These are phyloP conservation scores for Clarias fuscus DNA, from an alignment of 2,797 vertebrate genomes.

Conservation along the genomic window DNA sequence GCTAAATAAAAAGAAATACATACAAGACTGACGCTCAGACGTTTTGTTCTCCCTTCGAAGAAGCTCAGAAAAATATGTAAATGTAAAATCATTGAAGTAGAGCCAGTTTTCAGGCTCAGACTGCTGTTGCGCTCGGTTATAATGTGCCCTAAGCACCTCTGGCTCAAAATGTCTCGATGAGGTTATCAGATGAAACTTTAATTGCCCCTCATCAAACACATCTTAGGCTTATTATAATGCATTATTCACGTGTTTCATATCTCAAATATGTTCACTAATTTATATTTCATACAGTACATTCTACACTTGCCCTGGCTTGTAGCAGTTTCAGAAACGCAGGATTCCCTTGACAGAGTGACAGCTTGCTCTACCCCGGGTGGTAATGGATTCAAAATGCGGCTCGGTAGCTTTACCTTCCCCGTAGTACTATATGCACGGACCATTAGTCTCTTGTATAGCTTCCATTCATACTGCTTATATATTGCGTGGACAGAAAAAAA, in stretches of 20 bases:
- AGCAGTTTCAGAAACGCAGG: conserved; percentile 47
- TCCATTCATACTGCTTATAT: background rate
- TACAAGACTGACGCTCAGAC: background rate
- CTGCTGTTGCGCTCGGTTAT: conserved; percentile 45
- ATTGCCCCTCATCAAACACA: conserved; percentile 49
- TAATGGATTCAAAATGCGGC: conserved; percentile 66
- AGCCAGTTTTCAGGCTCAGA: conserved; percentile 20
- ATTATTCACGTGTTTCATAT: conserved; percentile 49
- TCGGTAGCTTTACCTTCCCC: conserved; percentile 48
- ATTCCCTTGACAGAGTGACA: conserved; percentile 60
- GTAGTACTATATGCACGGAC: background rate
- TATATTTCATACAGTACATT: conserved; percentile 65
- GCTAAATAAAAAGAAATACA: background rate
- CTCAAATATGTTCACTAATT: conserved; percentile 45
- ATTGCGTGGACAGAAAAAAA: background rate
- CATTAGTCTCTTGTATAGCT: conserved; percentile 2
- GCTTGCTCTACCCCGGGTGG: conserved; percentile 66
- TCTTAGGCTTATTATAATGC: conserved; percentile 37
- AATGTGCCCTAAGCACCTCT: conserved; percentile 42
- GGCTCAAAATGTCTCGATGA: conserved; percentile 42
- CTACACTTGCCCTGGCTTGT: conserved; percentile 58
- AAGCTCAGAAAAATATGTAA: background rate
- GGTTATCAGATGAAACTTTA: conserved; percentile 56
- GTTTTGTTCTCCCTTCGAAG: background rate
- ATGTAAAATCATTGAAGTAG: conserved; percentile 10